These are phyloP conservation scores for Podilymbus podiceps DNA, from an alignment of 2,113 vertebrate genomes.

Conservation along the genomic window DNA sequence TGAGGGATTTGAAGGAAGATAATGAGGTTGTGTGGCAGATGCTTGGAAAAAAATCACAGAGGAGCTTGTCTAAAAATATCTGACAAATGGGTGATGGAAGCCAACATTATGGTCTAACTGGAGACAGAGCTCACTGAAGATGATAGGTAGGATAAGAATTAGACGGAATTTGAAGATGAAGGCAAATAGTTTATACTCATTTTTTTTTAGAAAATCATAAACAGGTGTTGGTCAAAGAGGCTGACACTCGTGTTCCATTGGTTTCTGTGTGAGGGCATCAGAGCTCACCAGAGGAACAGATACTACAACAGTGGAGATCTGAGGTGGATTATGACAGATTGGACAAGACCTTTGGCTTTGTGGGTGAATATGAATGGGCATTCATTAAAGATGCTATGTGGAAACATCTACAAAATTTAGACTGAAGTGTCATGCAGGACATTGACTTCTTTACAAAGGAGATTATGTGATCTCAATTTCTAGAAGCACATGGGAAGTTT, in stretches of 20 bases:
- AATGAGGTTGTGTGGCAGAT: slow-evolving; percentile 65
- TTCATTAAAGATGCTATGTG: neutral
- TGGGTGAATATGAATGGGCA: neutral
- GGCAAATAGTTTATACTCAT: neutral
- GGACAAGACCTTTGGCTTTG: neutral
- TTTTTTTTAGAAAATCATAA: neutral
- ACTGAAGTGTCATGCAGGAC: neutral
- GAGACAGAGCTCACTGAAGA: neutral
- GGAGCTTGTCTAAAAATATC: slow-evolving; percentile 51
- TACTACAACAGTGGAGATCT: neutral
- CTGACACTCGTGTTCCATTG: neutral
- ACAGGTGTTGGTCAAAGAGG: neutral
- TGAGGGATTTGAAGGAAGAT: slow-evolving; percentile 62
- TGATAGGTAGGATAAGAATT: neutral
- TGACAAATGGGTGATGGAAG: slow-evolving; percentile 27
- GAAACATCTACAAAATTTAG: neutral
- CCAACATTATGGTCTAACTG: neutral
- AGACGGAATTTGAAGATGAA: slow-evolving; percentile 1
- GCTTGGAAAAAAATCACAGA: slow-evolving; percentile 48
- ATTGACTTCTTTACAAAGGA: neutral
- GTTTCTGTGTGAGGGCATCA: neutral
- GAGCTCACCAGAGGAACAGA: neutral
- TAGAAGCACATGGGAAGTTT: neutral
- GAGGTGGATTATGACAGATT: neutral
- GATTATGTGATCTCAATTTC: neutral